Base-by-base conservation (phyloP, 1,140 invertebrate species). In the Lamellibrachia luymesi region DNA sequence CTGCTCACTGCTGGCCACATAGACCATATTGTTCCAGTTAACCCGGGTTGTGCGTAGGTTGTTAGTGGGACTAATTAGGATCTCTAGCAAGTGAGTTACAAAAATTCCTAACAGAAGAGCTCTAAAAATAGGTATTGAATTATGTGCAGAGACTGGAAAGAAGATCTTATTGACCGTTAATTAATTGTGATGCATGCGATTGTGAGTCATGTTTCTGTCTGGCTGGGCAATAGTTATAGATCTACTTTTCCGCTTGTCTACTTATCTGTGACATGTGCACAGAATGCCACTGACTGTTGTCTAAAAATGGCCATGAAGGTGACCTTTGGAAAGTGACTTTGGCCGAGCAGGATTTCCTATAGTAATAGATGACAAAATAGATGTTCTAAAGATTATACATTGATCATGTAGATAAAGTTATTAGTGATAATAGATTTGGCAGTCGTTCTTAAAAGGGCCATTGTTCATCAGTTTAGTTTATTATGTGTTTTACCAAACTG, bases 121-220 rank as follows among this genome's bases (percentile, higher is more conserved):
- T 8, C 64, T 80, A 80, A 80, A 80, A 80, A 80, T 80, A 80
- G 64, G 4, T 2, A 80, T 22, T 6, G 64, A 22, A 80, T 80
- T 13, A 56, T 56, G 13, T 80, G 64, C 17, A 80, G 64, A 10
- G 64, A 80, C 2, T 80, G 64, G 64, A 80, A 22, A 80, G 64
- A 80, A 80, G 64, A 80, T 80, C 64, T 80, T 10, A 80, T 80
- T 80, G 64, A 80, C 13, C 64, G 64, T 80, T 80, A 80, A 80
- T 80, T 80, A 80, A 80, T 80, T 80, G 64, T 80, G 64, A 17
- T 80, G 64, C 64, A 80, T 80, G 64, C 25, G 5, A 80, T 22
- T 80, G 64, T 80, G 64, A 80, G 64, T 80, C 64, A 80, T 80
- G 64, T 80, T 80, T 80, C 64, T 80, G 64, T 80, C 64, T 80